These are phyloP conservation scores for Stratiolaelaps scimitus DNA, from an alignment of 1,140 invertebrate species.

Conservation along the genomic window DNA sequence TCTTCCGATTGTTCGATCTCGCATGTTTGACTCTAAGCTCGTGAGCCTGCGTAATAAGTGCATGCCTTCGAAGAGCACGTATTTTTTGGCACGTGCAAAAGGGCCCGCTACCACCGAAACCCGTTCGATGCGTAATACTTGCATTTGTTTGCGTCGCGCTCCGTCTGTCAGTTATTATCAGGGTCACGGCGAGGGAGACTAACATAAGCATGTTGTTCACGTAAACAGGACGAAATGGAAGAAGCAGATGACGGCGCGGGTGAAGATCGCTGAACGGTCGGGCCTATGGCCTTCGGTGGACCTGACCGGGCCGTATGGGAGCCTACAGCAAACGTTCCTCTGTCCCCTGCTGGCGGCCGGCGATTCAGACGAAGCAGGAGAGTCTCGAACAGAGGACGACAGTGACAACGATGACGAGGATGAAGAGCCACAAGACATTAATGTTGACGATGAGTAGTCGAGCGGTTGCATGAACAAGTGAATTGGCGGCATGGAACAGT, in stretches of 20 bases:
- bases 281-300: conserved; percentile 59
- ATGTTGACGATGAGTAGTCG: no score
- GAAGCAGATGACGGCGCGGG: conserved; percentile 72
- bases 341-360: neutral
- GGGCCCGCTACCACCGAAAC: neutral
- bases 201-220: conserved; percentile 24
- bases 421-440: neutral
- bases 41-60: no score
- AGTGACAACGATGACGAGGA: conserved; percentile 8
- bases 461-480: no score
- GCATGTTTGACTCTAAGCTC: no score
- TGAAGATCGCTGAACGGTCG: conserved; percentile 74
- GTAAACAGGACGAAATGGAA: conserved; percentile 75
- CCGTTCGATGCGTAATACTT: conserved; percentile 38
- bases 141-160: conserved; percentile 11
- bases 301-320: conserved; percentile 39
- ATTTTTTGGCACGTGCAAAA: neutral
- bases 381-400: neutral
- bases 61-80: neutral
- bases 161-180: no score
- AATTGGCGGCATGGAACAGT: no score
- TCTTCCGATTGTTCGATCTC: no score
- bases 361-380: neutral
- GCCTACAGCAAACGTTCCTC: neutral
- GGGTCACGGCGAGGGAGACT: no score